phyloP scores from a whole-genome alignment of 2,888 invertebrate species.

The Bellardia pandia region DNA sequence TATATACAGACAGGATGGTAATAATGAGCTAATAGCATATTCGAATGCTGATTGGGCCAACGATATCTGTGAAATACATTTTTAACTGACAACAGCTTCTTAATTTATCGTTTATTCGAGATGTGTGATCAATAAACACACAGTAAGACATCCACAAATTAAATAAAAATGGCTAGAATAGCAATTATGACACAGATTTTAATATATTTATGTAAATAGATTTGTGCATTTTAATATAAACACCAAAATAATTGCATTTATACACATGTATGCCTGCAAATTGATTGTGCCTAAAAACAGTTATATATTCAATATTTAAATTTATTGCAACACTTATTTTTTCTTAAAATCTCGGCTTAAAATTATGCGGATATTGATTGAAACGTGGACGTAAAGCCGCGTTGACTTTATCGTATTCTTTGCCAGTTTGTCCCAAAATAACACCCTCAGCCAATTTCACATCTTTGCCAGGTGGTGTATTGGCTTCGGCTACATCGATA shows the following conservation, averaged over 20 bases:
- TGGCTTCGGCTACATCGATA: slow-evolving; percentile 87
- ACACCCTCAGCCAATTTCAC: slow-evolving; percentile 80
- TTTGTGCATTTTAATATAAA: slow-evolving; percentile 52
- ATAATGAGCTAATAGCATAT: no score
- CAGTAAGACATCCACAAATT: no score
- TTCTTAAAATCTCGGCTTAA: slow-evolving; percentile 81
- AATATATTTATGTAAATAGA: slow-evolving; percentile 14
- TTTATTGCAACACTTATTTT: neutral
- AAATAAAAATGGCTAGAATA: neutral
- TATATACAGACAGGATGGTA: no score
- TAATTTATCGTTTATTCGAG: no score
- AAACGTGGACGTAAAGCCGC: slow-evolving; percentile 82
- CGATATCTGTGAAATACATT: no score
- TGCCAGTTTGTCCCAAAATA: slow-evolving; percentile 81
- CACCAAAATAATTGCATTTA: slow-evolving; percentile 44
- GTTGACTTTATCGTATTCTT: slow-evolving; percentile 81
- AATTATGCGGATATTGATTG: slow-evolving; percentile 81
- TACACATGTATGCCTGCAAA: neutral
- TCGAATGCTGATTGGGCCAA: no score
- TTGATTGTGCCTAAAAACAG: slow-evolving; percentile 24
- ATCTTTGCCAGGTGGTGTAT: slow-evolving; percentile 75
- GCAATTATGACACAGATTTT: slow-evolving; percentile 16
- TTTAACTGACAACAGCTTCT: no score
- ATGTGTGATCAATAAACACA: no score
- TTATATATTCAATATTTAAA: slow-evolving; percentile 15